These are phyloP conservation scores for Molanna angustata DNA, from an alignment of 2,888 invertebrate species.

Conservation along the genomic window DNA sequence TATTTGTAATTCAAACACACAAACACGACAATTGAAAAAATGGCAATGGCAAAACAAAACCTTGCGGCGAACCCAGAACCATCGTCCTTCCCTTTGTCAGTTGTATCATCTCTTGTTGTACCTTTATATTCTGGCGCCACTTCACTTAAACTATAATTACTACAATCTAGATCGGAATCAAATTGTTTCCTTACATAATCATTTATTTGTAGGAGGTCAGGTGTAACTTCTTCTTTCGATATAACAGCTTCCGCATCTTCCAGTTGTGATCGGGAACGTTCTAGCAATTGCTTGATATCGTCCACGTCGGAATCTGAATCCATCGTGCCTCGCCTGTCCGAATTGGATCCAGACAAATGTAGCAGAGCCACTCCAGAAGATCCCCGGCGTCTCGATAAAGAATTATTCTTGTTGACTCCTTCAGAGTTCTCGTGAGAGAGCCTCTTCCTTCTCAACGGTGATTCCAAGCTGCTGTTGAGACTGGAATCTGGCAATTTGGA, in stretches of 20 bases:
- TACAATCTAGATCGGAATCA: constrained; percentile 43
- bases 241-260: constrained; percentile 59
- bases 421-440: constrained; percentile 40
- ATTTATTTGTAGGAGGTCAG: constrained; percentile 50
- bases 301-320: constrained; percentile 68
- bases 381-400: constrained; percentile 22
- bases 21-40: constrained; percentile 52
- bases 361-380: constrained; percentile 21
- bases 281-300: constrained; percentile 61
- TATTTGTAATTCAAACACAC: constrained; percentile 42
- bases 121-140: not conserved
- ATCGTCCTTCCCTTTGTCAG: constrained; percentile 36
- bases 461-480: constrained; percentile 40
- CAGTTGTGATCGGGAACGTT: constrained; percentile 62
- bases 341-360: constrained; percentile 42
- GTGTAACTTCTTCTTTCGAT: constrained; percentile 49
- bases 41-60: constrained; percentile 50
- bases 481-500: constrained; percentile 21
- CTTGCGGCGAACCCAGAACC: constrained; percentile 47
- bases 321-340: constrained; percentile 38
- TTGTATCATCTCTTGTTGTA: not conserved
- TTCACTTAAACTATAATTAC: constrained; percentile 34
- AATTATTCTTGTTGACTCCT: constrained; percentile 32
- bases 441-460: constrained; percentile 48
- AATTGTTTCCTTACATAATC: constrained; percentile 53